Evolutionary conservation across 2,113 vertebrate species (phyloP), one percentile per base, ranked within the genome.

Genomic region (Vidua chalybeata): DNA sequence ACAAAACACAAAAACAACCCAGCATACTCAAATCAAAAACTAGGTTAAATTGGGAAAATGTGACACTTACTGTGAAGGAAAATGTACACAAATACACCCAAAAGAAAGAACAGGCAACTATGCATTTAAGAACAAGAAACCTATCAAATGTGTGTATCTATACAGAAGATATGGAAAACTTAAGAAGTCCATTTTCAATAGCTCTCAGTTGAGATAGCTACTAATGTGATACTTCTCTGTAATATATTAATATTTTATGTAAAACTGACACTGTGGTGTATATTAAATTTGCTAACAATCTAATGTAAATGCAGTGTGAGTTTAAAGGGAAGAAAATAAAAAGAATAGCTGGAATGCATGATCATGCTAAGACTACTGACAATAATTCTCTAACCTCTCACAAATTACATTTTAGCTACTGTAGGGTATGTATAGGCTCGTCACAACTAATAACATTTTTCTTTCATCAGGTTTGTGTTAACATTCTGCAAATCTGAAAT

Each of bases 371-470:
- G 75, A 93, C 87, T 91, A 93, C 81, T 88, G 85, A 96, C 84
- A 94, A 94, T 89, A 98, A 97, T 89, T 96, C 87, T 97, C 90
- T 97, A 97, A 98, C 97, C 98, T 98, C 98, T 98, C 97, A 98
- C 98, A 99, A 98, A 98, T 98, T 98, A 98, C 97, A 97, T 98
- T 98, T 98, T 98, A 98, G 98, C 98, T 98, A 96, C 97, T 89
- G 98, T 98, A 98, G 97, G 96, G 94, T 95, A 98, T 95, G 97
- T 96, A 98, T 96, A 98, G 91, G 93, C 97, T 98, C 98, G 96
- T 98, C 98, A 98, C 97, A 98, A 98, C 98, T 98, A 98, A 98
- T 99, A 99, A 99, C 97, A 98, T 98, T 98, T 97, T 97, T 97
- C 98, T 98, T 97, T 96, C 86, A 97, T 97, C 98, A 97, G 98